phyloP scores from a whole-genome alignment of 2,888 invertebrate species.

The Vanessa cardui region DNA sequence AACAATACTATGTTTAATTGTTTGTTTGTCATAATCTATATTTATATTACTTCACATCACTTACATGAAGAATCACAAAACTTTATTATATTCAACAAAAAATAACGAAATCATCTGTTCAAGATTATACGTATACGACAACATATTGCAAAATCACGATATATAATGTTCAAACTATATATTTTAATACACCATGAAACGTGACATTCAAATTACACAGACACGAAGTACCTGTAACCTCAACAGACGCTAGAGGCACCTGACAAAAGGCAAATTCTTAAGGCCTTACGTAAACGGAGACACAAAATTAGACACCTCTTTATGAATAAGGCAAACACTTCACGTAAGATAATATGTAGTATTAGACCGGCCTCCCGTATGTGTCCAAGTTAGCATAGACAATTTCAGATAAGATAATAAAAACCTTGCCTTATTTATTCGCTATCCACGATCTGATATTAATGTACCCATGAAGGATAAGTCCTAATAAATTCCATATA shows the following conservation, averaged over 20 bases:
- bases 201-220: constrained; percentile 38
- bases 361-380: constrained; percentile 56
- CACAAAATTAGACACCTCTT: constrained; percentile 34
- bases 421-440: constrained; percentile 13
- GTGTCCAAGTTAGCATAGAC: constrained; percentile 45
- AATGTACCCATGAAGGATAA: neutral
- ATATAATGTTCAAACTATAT: neutral
- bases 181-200: constrained; percentile 15
- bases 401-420: constrained; percentile 68
- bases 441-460: neutral
- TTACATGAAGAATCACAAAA: constrained; percentile 2
- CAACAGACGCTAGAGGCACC: constrained; percentile 24
- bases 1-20: constrained; percentile 20
- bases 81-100: neutral
- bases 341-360: constrained; percentile 58
- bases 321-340: constrained; percentile 56
- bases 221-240: constrained; percentile 22
- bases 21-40: constrained; percentile 22
- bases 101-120: neutral
- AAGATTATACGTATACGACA: neutral
- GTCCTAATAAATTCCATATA: constrained; percentile 2
- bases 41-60: constrained; percentile 29
- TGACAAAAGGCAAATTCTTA: constrained; percentile 34
- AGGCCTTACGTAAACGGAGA: constrained; percentile 35
- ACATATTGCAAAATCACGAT: neutral